Percentiles rank a stretch among this genome's conserved stretches.
Evolutionary conservation across 1,140 invertebrate genomes (phyloP).

Genomic region (Spodoptera frugiperda): DNA sequence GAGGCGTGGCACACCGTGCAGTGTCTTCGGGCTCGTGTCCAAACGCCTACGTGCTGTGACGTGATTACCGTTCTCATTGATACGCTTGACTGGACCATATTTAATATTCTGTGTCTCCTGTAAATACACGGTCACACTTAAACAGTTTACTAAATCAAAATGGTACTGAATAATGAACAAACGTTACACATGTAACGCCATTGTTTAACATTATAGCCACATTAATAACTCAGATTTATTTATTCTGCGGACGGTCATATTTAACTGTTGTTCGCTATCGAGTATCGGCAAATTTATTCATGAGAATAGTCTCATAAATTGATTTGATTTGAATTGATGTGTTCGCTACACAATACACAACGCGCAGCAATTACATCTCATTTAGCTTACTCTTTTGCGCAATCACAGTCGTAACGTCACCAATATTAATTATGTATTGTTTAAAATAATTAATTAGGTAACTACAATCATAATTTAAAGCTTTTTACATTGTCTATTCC

Average conservation of each 20-base stretch:
- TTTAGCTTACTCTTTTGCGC: constrained; percentile 17
- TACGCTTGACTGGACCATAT: constrained; percentile 37
- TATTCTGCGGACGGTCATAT: no score
- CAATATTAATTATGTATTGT: background rate
- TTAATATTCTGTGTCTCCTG: constrained; percentile 27
- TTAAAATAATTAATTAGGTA: background rate
- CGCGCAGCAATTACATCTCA: constrained; percentile 8
- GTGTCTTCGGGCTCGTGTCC: constrained; percentile 57
- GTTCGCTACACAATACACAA: background rate
- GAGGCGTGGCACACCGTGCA: constrained; percentile 52
- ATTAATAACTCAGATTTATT: no score
- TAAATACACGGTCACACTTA: background rate
- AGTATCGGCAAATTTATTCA: constrained; percentile 17
- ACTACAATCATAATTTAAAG: no score
- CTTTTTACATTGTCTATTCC: no score
- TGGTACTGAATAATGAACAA: no score
- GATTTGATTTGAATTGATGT: constrained; percentile 34
- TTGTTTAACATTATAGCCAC: no score
- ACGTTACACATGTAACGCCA: no score
- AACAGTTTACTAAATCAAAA: no score
- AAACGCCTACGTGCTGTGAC: constrained; percentile 60
- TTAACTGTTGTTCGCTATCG: background rate
- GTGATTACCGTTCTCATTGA: constrained; percentile 37
- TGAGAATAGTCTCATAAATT: constrained; percentile 24
- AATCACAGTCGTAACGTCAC: background rate